Conservation (phyloP, 2,113 vertebrate species). For the Girardinichthys multiradiatus region DNA sequence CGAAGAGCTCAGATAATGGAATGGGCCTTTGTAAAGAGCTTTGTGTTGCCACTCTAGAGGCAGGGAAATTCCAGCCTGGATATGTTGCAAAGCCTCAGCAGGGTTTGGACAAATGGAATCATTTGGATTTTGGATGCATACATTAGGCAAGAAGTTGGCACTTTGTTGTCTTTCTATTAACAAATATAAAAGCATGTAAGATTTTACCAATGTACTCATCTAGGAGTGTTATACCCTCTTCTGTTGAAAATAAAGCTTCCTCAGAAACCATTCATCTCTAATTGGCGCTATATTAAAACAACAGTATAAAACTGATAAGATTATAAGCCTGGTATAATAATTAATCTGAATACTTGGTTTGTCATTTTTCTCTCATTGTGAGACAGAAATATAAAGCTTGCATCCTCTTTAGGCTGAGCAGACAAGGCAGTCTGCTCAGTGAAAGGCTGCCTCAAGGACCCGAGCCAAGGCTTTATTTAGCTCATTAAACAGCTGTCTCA, state of each 20-base stretch:
- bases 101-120: not conserved
- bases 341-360: constrained; percentile 33
- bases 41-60: constrained; percentile 6
- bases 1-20: constrained; percentile 22
- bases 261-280: constrained; percentile 12
- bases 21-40: constrained; percentile 17
- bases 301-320: not conserved
- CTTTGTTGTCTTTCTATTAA: not conserved
- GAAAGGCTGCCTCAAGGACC: constrained; percentile 51
- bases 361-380: constrained; percentile 36
- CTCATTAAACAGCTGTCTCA: constrained; percentile 75
- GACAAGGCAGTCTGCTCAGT: constrained; percentile 52
- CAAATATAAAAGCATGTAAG: not conserved
- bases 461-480: constrained; percentile 72
- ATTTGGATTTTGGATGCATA: constrained; percentile 42
- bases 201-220: constrained; percentile 9
- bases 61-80: constrained; percentile 22
- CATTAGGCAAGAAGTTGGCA: not conserved
- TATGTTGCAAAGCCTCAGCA: constrained; percentile 27
- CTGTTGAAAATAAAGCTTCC: not conserved
- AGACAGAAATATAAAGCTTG: constrained; percentile 39
- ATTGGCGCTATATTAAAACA: constrained; percentile 12
- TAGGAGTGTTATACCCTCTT: not conserved
- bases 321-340: constrained; percentile 20
- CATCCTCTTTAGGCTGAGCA: constrained; percentile 52